A percentile compares a stretch with the other conserved stretches of the same genome.
Conservation (phyloP, 2,888 invertebrate genomes). For the Elgonia sp. region DNA sequence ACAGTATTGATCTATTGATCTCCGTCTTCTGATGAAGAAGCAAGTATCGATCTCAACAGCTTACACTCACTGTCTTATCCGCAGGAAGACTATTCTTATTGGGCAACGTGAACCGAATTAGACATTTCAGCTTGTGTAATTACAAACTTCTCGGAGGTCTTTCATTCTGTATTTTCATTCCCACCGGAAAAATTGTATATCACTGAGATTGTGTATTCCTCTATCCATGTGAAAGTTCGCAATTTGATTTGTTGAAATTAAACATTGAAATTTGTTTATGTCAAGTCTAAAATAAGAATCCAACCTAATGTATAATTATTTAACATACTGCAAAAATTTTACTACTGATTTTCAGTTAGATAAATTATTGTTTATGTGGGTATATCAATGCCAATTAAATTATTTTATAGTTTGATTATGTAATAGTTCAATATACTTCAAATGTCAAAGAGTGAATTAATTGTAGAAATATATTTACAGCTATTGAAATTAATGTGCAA, state of each 20-base stretch:
- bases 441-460: conserved; percentile 47
- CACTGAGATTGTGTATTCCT: conserved; percentile 21
- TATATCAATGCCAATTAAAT: too few relatives aligned
- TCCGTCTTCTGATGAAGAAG: conserved; percentile 45
- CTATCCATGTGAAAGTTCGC: conserved; percentile 10
- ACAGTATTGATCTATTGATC: conserved; percentile 60
- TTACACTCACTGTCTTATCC: conserved; percentile 32
- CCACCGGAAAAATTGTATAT: background rate
- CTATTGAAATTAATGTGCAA: background rate
- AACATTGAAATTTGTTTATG: background rate
- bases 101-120: conserved; percentile 46
- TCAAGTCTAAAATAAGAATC: conserved; percentile 20
- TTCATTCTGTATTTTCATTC: conserved; percentile 9
- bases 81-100: conserved; percentile 63
- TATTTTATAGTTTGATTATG: conserved; percentile 36
- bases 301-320: background rate
- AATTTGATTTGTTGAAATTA: conserved; percentile 1
- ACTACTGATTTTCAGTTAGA: conserved; percentile 7
- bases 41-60: conserved; percentile 58
- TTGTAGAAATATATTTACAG: conserved; percentile 2
- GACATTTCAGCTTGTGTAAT: conserved; percentile 58
- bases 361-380: conserved; percentile 25
- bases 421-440: conserved; percentile 27
- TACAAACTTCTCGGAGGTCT: conserved; percentile 28
- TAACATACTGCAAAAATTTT: background rate